Conservation (phyloP, 2,797 vertebrate species). For the Phrynocephalus forsythii region DNA sequence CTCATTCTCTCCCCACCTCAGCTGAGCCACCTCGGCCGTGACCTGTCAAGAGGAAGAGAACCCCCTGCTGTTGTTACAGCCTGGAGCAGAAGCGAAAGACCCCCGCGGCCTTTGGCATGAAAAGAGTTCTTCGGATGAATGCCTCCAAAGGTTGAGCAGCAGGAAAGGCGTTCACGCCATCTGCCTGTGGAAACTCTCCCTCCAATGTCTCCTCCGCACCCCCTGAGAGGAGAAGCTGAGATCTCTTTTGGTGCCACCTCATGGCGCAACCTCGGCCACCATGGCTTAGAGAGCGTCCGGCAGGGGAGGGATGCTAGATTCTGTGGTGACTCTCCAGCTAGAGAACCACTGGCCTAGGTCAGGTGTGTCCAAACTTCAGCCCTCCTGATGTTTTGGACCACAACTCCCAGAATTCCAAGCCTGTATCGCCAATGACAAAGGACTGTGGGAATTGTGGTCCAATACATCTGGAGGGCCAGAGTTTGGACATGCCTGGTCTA, state of each 20-base stretch:
- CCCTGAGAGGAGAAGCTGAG: neutral
- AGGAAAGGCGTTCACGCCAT: too few relatives aligned
- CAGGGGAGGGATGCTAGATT: neutral
- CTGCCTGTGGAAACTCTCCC: neutral
- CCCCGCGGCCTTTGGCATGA: neutral
- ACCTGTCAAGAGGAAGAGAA: neutral
- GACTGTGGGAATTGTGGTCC: too few relatives aligned
- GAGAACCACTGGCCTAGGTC: too few relatives aligned
- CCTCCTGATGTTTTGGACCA: too few relatives aligned
- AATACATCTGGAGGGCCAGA: too few relatives aligned
- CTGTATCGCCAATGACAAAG: too few relatives aligned
- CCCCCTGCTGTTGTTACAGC: constrained; percentile 11
- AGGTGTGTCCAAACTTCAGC: too few relatives aligned
- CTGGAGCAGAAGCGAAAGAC: neutral
- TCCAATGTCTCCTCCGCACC: neutral
- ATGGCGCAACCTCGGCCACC: neutral
- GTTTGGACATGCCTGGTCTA: too few relatives aligned
- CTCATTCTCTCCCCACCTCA: neutral
- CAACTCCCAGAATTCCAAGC: too few relatives aligned
- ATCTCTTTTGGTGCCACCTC: too few relatives aligned
- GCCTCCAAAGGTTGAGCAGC: neutral
- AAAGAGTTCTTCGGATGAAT: neutral
- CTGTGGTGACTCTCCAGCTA: neutral
- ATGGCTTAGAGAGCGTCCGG: neutral
- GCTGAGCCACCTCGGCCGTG: neutral